Evolutionary conservation across 2,113 vertebrate genomes (phyloP), one percentile per base, ranked within the genome.

Genomic region (Rhabdornis inornatus): DNA sequence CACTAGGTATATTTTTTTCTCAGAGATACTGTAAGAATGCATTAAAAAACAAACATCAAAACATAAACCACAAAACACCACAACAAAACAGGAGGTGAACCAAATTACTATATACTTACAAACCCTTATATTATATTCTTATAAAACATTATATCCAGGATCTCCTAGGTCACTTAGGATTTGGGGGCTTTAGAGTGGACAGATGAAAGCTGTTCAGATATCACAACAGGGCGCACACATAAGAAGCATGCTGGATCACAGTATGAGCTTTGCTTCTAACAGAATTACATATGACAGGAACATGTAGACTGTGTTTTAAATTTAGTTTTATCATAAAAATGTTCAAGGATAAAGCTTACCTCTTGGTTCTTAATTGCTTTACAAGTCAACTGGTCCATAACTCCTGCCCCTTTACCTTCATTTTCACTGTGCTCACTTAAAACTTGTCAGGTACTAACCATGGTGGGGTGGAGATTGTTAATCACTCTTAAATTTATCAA

Each of bases 351-450:
- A 49, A 81, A 65, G 35, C 14, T 96, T 97, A 98, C 97, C 96
- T 86, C 91, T 96, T 92, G 80, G 14, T 63, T 98, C 96, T 20
- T 96, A 91, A 39, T 97, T 98, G 87, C 96, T 97, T 91, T 92
- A 78, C 91, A 97, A 94, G 21, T 97, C 97, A 74, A n/a, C 16
- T 50, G 96, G 83, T 18, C 97, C 91, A 6, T 98, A 68, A 81
- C 96, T 90, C 96, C 97, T 64, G 80, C 61, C 70, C 96, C 96
- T 96, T 97, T 96, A 90, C 97, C 97, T 85, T 98, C 97, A 63
- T 79, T 94, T 28, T 98, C 97, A 94, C 97, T 96, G 85, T n/a
- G 44, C 57, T 98, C 76, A 79, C 98, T 98, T 98, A 61, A 91
- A 92, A 28, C 15, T 57, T 40, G 23, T 22, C 3, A 11, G 3